phyloP scores from a whole-genome alignment of 2,797 vertebrate species.

The Gallinago stenura region DNA sequence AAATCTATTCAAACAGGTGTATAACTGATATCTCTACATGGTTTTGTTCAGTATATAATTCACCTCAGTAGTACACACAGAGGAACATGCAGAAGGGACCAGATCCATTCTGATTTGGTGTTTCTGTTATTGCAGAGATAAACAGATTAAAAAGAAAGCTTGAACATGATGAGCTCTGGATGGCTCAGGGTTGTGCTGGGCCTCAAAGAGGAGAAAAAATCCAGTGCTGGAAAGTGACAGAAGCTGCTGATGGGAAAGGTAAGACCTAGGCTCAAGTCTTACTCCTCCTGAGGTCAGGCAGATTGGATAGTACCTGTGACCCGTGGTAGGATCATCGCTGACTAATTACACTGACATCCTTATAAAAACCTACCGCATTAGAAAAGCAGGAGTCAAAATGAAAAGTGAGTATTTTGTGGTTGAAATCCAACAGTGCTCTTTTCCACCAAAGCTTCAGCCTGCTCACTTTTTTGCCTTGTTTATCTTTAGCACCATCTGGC shows the following conservation, averaged over 20 bases:
- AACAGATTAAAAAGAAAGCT: not conserved
- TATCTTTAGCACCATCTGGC: not conserved
- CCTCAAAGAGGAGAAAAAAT: not conserved
- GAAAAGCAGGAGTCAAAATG: not conserved
- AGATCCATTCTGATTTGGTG: not conserved
- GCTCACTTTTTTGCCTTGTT: not conserved
- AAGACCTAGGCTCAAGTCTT: not conserved
- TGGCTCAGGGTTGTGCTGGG: not conserved
- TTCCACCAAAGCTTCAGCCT: not conserved
- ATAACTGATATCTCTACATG: not conserved
- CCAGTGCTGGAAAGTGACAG: not conserved
- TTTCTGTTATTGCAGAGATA: not conserved
- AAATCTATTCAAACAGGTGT: not conserved
- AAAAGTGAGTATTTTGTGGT: not conserved
- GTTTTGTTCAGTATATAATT: not conserved
- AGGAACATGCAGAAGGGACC: not conserved
- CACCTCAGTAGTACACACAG: not conserved
- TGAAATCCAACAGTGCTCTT: not conserved
- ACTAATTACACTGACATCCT: not conserved
- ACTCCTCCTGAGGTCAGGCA: not conserved
- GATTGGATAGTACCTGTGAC: not conserved
- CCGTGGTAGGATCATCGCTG: not conserved
- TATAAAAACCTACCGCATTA: not conserved
- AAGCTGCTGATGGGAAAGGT: not conserved
- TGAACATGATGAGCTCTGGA: not conserved